phyloP scores from a whole-genome alignment of 2,888 invertebrate genomes.

The Stictocephala bisonia region DNA sequence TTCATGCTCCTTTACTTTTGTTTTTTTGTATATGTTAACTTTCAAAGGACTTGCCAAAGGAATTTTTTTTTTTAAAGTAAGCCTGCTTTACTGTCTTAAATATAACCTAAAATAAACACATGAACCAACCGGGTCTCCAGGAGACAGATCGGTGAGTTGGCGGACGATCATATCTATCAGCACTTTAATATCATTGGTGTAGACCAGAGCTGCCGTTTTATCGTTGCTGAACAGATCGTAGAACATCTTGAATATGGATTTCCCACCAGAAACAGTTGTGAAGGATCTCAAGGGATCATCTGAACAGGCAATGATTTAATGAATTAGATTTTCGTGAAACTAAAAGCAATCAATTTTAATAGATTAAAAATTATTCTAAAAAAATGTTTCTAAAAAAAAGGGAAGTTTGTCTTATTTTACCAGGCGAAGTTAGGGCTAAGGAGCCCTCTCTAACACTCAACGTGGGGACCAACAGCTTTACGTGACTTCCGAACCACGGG shows the following conservation, averaged over 20 bases:
- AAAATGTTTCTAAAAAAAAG: too few species aligned
- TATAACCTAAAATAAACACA: not conserved
- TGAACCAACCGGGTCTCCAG: slow-evolving; percentile 80
- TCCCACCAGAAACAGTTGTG: slow-evolving; percentile 80
- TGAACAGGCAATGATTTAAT: slow-evolving; percentile 64
- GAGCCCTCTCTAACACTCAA: too few species aligned
- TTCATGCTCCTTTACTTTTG: too few species aligned
- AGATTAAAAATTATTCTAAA: too few species aligned
- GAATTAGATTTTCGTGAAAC: not conserved
- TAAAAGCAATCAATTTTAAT: slow-evolving; percentile 20
- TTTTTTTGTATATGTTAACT: too few species aligned
- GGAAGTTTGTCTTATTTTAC: too few species aligned
- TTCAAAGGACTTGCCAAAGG: too few species aligned
- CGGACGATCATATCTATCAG: slow-evolving; percentile 93
- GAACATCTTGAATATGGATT: slow-evolving; percentile 90
- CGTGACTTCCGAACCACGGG: too few species aligned
- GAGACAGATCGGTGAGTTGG: slow-evolving; percentile 88
- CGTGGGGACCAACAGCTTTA: too few species aligned
- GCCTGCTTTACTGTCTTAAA: too few species aligned
- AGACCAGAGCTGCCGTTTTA: slow-evolving; percentile 87
- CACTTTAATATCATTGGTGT: slow-evolving; percentile 95
- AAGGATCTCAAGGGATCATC: slow-evolving; percentile 90
- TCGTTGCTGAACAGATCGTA: slow-evolving; percentile 85
- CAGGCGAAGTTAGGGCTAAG: too few species aligned
- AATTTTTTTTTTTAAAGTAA: too few species aligned